Evolutionary conservation across 1,140 invertebrate species (phyloP), one percentile per base, ranked within the genome.

Genomic region (Drosophila chauvacae): DNA sequence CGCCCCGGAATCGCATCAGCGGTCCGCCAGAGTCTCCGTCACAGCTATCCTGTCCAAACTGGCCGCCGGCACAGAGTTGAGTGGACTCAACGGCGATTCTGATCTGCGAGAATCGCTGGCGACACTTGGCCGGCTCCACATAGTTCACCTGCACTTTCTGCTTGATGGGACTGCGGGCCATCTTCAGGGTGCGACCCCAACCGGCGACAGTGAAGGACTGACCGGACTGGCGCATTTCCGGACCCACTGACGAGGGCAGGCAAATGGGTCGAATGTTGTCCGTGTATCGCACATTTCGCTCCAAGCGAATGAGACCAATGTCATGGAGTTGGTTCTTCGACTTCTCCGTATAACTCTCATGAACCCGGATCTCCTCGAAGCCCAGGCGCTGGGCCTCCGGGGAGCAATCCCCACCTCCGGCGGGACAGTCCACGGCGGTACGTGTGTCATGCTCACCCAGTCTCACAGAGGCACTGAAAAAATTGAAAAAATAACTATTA

Each of bases 1-100:
- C 92, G 7, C 80, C 82, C 0, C 92, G 83, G 57, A 93, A 91
- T 23, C 92, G 92, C 93, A 94, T 94, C n/a, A 94, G 39, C 0
- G 94, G 94, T n/a, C 96, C 96, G 13, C 96, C 96, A 1, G 96
- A 96, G 63, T 96, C 95, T 1, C 95, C 95, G 1, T 93, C 93
- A 59, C 95, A 96, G 2, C 95, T 94, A 65, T 96, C 95, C 68
- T 94, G 91, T 7, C 94, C 94, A 1, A 91, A 78, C 13, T 93
- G 81, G 10, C 94, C 94, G 13, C 95, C 95, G 0, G 94, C 95
- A 78, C 95, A 95, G 57, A 95, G 87, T 73, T 95, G 94, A 0
- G 86, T 90, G 4, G 81, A 18, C 57, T 69, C 77, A 13, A 90
- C 81, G 33, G 51, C 56, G 18, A 90, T 69, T 53, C 80, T 90